Evolutionary conservation across 2,888 invertebrate genomes (phyloP).

Genomic region (Leucania comma): DNA sequence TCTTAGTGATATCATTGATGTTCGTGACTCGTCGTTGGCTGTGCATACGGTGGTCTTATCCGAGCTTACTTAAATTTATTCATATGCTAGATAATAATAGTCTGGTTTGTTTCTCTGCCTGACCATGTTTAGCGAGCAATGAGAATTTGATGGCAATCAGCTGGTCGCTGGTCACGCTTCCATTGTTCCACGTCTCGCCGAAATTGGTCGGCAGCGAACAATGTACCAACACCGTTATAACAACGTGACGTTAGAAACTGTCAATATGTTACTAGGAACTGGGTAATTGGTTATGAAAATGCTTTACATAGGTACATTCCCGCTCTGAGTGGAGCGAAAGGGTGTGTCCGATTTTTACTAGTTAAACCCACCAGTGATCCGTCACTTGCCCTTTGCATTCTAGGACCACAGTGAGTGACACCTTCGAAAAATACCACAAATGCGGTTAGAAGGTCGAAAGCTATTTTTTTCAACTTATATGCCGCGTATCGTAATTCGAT

Average conservation of each 20-base stretch:
- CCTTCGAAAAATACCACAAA: too few relatives aligned
- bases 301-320: conserved; percentile 7
- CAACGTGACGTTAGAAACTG: conserved; percentile 71
- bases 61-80: conserved; percentile 72
- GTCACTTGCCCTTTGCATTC: too few relatives aligned
- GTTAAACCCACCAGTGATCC: too few relatives aligned
- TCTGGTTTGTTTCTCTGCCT: conserved; percentile 67
- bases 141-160: conserved; percentile 81
- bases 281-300: conserved; percentile 41
- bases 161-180: conserved; percentile 81
- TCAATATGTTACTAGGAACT: conserved; percentile 50
- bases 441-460: too few relatives aligned
- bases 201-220: conserved; percentile 81
- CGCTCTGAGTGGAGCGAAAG: too few relatives aligned
- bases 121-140: conserved; percentile 71
- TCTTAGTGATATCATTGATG: conserved; percentile 67
- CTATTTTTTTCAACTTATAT: too few relatives aligned
- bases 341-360: too few relatives aligned
- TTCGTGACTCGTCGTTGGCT: conserved; percentile 67
- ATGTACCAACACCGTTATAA: conserved; percentile 66
- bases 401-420: too few relatives aligned
- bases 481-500: too few relatives aligned
- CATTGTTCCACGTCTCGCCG: conserved; percentile 81
- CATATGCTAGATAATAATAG: conserved; percentile 76
- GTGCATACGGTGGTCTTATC: conserved; percentile 51